These are phyloP conservation scores for Puffinus mauretanicus DNA, from an alignment of 2,113 vertebrate genomes.

Conservation along the genomic window DNA sequence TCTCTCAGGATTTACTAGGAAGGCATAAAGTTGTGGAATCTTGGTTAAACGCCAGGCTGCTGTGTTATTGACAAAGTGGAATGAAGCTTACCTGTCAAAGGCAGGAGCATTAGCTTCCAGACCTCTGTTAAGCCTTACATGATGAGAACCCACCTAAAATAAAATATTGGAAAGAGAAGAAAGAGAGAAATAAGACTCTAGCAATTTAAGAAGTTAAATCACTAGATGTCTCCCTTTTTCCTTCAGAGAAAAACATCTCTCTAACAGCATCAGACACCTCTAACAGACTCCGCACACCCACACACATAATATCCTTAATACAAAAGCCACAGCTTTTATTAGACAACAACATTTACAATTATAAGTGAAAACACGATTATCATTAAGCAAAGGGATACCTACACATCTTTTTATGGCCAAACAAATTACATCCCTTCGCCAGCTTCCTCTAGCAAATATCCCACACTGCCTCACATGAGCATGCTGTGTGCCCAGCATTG, in stretches of 20 bases:
- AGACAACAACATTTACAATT: not conserved
- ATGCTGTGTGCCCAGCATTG: not conserved
- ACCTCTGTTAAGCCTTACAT: slow-evolving; percentile 79
- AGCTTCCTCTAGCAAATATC: not conserved
- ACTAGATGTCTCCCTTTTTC: slow-evolving; percentile 60
- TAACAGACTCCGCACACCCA: not conserved
- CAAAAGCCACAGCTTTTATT: slow-evolving; percentile 27
- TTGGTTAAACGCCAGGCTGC: not conserved
- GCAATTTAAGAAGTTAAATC: not conserved
- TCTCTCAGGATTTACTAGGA: not conserved
- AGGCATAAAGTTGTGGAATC: not conserved
- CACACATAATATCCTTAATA: not conserved
- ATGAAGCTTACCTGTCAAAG: slow-evolving; percentile 77
- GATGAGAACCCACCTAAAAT: slow-evolving; percentile 78
- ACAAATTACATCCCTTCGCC: not conserved
- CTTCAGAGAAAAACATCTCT: slow-evolving; percentile 18
- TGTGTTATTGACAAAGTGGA: not conserved
- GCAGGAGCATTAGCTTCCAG: slow-evolving; percentile 82
- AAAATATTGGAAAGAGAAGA: not conserved
- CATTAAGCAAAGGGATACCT: slow-evolving; percentile 20
- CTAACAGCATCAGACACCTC: slow-evolving; percentile 4
- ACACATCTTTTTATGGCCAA: slow-evolving; percentile 5
- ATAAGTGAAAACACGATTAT: slow-evolving; percentile 14
- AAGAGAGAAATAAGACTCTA: not conserved
- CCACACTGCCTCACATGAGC: not conserved